These are phyloP conservation scores for Ornithorhynchus anatinus DNA, from an alignment of 2,113 vertebrate species.

Conservation along the genomic window DNA sequence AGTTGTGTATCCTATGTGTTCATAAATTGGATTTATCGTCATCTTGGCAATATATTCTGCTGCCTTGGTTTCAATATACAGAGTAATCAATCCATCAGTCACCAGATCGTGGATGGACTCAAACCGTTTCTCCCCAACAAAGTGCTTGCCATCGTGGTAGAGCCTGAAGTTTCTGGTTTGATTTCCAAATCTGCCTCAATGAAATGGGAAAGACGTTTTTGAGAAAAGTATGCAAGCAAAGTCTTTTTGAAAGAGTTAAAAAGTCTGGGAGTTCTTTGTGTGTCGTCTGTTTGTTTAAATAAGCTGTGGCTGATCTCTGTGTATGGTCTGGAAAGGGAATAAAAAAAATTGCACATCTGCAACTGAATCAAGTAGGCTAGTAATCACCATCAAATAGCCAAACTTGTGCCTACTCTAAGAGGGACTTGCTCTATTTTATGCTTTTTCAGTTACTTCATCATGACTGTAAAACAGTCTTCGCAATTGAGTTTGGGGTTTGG, in stretches of 20 bases:
- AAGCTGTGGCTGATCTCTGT: conserved; percentile 47
- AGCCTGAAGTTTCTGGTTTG: conserved; percentile 88
- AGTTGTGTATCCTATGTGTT: conserved; percentile 91
- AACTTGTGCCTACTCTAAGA: conserved; percentile 54
- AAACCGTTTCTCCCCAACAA: conserved; percentile 87
- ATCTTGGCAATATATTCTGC: conserved; percentile 88
- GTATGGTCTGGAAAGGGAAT: neutral
- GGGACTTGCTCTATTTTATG: conserved; percentile 46
- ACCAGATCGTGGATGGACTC: conserved; percentile 88
- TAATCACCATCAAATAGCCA: conserved; percentile 48
- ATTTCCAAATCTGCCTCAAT: conserved; percentile 86
- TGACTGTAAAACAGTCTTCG: conserved; percentile 46
- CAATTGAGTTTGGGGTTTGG: conserved; percentile 47
- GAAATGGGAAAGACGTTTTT: conserved; percentile 72
- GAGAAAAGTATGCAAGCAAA: conserved; percentile 67
- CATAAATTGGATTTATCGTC: conserved; percentile 90
- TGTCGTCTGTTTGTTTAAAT: conserved; percentile 44
- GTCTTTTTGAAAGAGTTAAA: conserved; percentile 59
- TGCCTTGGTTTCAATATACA: conserved; percentile 89
- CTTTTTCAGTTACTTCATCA: conserved; percentile 55
- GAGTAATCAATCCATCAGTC: conserved; percentile 89
- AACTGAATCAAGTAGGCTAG: conserved; percentile 47
- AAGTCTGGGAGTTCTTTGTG: conserved; percentile 34
- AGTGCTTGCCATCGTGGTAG: conserved; percentile 88
- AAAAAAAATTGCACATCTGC: conserved; percentile 46